A percentile compares a stretch with the other conserved stretches of the same genome.
These are phyloP conservation scores for Dryobota labecula DNA, from an alignment of 2,888 invertebrate species.

Conservation along the genomic window DNA sequence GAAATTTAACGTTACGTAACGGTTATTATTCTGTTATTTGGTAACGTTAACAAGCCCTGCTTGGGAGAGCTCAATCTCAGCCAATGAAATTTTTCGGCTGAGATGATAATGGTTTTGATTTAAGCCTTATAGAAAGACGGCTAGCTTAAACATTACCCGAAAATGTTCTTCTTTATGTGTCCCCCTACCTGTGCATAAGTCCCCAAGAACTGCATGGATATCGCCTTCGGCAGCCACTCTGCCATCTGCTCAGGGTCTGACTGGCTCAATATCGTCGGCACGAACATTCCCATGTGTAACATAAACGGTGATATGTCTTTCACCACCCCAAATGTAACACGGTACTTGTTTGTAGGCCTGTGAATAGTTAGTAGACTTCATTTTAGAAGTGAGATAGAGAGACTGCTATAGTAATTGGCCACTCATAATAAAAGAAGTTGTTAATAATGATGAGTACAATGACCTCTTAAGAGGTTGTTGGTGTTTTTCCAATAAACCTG, in stretches of 20 bases:
- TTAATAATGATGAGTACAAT: too few species aligned
- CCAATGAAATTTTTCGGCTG: not conserved
- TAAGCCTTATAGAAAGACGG: not conserved
- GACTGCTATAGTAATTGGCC: too few species aligned
- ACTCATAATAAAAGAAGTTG: too few species aligned
- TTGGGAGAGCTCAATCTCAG: not conserved
- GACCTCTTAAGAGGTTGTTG: too few species aligned
- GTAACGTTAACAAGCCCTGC: too few species aligned
- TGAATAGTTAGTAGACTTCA: not conserved
- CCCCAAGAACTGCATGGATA: slow-evolving; percentile 95
- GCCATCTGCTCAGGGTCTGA: slow-evolving; percentile 95
- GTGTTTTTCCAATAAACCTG: too few species aligned
- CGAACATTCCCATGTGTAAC: slow-evolving; percentile 97
- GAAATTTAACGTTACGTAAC: too few species aligned
- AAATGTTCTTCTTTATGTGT: not conserved
- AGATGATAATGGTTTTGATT: not conserved
- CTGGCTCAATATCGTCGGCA: slow-evolving; percentile 96
- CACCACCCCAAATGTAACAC: slow-evolving; percentile 72
- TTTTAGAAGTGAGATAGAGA: not conserved
- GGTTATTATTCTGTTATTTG: too few species aligned
- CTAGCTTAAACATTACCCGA: not conserved
- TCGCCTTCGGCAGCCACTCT: slow-evolving; percentile 94
- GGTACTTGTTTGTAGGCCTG: slow-evolving; percentile 79
- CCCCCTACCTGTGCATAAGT: slow-evolving; percentile 96
- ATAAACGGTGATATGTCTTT: slow-evolving; percentile 93